Conservation (phyloP, 2,797 vertebrate genomes). For the Fringilla coelebs region DNA sequence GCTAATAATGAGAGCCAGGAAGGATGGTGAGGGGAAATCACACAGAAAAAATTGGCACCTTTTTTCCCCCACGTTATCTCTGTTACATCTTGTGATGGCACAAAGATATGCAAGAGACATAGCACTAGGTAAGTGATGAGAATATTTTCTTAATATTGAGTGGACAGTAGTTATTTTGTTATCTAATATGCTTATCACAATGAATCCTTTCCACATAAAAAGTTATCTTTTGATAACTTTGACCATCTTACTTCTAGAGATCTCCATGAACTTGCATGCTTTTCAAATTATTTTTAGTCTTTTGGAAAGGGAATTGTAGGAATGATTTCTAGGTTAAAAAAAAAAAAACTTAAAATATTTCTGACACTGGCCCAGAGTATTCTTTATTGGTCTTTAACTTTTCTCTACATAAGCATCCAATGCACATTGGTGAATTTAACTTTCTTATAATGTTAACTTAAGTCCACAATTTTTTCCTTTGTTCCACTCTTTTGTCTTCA, state of each 20-base stretch:
- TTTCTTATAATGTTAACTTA: background rate
- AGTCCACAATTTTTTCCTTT: background rate
- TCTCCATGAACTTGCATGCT: background rate
- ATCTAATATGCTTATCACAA: background rate
- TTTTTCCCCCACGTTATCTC: accelerated
- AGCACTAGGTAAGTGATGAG: background rate
- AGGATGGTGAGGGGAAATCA: background rate
- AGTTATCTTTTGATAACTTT: background rate
- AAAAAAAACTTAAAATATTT: background rate
- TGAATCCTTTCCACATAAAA: background rate
- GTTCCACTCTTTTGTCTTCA: background rate
- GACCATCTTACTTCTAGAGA: background rate
- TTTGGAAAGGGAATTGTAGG: background rate
- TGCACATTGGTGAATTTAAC: background rate
- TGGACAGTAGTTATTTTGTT: background rate
- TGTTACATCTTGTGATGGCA: background rate
- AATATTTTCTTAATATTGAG: background rate
- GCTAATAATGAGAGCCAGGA: constrained; percentile 4
- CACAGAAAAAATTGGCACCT: background rate
- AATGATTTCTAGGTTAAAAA: background rate
- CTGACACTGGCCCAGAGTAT: background rate
- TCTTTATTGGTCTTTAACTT: background rate
- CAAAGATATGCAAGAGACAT: background rate
- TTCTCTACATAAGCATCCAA: background rate
- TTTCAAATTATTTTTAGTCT: background rate